A percentile compares a stretch with the other conserved stretches of the same genome.
These are phyloP conservation scores for Rhagoletis pomonella DNA, from an alignment of 1,140 invertebrate genomes.

Conservation along the genomic window DNA sequence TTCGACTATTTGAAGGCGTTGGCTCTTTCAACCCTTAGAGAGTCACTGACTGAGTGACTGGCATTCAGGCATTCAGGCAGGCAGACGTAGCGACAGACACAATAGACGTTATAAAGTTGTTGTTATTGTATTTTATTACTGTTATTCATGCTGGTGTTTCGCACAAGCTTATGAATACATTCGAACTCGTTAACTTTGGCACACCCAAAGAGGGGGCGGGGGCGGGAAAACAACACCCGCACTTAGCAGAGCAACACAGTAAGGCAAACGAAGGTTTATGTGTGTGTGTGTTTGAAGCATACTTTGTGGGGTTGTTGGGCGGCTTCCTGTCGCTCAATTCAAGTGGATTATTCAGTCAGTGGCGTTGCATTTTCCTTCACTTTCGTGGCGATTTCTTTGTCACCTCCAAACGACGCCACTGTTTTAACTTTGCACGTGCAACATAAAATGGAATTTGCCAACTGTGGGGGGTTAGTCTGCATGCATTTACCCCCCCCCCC, in stretches of 20 bases:
- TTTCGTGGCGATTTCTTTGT: not conserved
- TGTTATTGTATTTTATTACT: slow-evolving; percentile 22
- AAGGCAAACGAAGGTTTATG: not conserved
- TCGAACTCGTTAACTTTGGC: slow-evolving; percentile 72
- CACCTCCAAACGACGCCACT: slow-evolving; percentile 4
- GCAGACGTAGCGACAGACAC: not conserved
- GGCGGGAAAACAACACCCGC: not conserved
- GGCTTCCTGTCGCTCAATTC: slow-evolving; percentile 37
- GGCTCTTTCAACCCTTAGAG: not conserved
- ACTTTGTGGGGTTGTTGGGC: slow-evolving; percentile 61
- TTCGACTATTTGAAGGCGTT: not conserved
- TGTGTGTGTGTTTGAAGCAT: slow-evolving; percentile 52
- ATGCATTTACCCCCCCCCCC: too few relatives aligned
- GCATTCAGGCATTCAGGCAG: not conserved
- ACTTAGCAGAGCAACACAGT: not conserved
- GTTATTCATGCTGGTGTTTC: slow-evolving; percentile 57
- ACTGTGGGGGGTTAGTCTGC: not conserved
- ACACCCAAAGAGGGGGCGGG: slow-evolving; percentile 60
- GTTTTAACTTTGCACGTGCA: slow-evolving; percentile 68
- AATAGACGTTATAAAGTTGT: not conserved
- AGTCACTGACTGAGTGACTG: not conserved
- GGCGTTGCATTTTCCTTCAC: slow-evolving; percentile 49
- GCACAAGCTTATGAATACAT: slow-evolving; percentile 69
- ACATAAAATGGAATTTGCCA: slow-evolving; percentile 69
- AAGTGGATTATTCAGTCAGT: not conserved